These are phyloP conservation scores for Coelopa frigida DNA, from an alignment of 1,140 invertebrate species.

Conservation along the genomic window DNA sequence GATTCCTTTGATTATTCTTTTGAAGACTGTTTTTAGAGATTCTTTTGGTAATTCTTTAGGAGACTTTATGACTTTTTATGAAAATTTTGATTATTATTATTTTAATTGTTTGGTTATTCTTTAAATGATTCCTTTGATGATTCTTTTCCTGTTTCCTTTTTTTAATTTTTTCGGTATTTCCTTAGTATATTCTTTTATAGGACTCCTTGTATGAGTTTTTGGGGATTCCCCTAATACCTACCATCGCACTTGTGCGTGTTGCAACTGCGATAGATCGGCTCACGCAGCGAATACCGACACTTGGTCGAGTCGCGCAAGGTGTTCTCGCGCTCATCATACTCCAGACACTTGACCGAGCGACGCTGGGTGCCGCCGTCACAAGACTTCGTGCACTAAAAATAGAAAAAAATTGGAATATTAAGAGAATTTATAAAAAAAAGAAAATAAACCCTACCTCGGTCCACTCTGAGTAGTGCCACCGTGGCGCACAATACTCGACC, in stretches of 20 bases:
- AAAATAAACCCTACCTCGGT: constrained; percentile 45
- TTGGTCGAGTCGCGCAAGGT: constrained; percentile 34
- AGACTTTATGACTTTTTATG: no score
- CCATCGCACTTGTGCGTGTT: constrained; percentile 54
- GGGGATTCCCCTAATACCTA: no score
- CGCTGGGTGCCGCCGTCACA: constrained; percentile 58
- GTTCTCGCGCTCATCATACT: constrained; percentile 45
- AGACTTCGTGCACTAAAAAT: constrained; percentile 47
- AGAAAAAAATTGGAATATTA: background rate
- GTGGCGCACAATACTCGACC: constrained; percentile 48
- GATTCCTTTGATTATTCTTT: no score
- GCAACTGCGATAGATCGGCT: constrained; percentile 52
- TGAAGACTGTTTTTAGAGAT: no score
- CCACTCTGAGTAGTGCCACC: constrained; percentile 60
- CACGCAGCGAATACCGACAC: constrained; percentile 52
- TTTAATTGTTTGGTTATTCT: no score
- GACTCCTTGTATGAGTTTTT: no score
- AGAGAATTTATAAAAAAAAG: background rate
- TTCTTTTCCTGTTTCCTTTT: no score
- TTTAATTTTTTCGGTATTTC: no score
- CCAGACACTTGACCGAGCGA: constrained; percentile 54
- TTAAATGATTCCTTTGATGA: no score
- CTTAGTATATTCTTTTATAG: no score
- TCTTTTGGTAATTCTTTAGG: no score
- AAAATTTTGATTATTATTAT: no score